phyloP scores from a whole-genome alignment of 2,888 invertebrate genomes.

The Lydus trimaculatus region DNA sequence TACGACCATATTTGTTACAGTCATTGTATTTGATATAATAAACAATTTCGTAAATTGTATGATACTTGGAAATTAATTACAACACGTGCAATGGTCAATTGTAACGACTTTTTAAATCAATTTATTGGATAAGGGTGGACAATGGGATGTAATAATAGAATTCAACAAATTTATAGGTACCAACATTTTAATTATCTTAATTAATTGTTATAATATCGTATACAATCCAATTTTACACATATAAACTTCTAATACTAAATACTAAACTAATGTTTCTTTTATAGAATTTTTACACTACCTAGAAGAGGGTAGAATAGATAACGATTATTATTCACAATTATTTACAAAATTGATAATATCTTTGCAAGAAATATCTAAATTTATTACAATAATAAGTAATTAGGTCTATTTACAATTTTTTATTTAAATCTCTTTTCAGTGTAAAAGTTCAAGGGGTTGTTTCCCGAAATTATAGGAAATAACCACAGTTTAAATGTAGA shows the following conservation, averaged over 20 bases:
- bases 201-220: conserved; percentile 28
- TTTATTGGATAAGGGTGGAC: neutral
- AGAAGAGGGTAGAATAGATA: conserved; percentile 12
- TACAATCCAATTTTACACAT: conserved; percentile 25
- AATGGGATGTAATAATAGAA: neutral
- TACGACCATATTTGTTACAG: conserved; percentile 40
- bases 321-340: conserved; percentile 28
- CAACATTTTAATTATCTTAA: conserved; percentile 27
- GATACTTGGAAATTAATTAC: conserved; percentile 43
- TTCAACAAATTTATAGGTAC: neutral
- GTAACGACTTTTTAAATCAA: neutral
- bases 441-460: conserved; percentile 14
- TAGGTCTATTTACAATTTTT: neutral
- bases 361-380: neutral
- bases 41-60: conserved; percentile 29
- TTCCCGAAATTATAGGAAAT: conserved; percentile 44
- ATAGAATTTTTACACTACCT: conserved; percentile 19
- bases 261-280: conserved; percentile 9
- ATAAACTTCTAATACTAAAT: conserved; percentile 20
- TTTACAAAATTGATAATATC: conserved; percentile 16
- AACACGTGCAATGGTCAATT: conserved; percentile 23
- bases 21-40: conserved; percentile 39
- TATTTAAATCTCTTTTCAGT: neutral
- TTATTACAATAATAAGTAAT: neutral
- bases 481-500: conserved; percentile 53